Evolutionary conservation across 64 coral and sea anemone genomes (phyloP).

Genomic region (Stylophora pistillata): DNA sequence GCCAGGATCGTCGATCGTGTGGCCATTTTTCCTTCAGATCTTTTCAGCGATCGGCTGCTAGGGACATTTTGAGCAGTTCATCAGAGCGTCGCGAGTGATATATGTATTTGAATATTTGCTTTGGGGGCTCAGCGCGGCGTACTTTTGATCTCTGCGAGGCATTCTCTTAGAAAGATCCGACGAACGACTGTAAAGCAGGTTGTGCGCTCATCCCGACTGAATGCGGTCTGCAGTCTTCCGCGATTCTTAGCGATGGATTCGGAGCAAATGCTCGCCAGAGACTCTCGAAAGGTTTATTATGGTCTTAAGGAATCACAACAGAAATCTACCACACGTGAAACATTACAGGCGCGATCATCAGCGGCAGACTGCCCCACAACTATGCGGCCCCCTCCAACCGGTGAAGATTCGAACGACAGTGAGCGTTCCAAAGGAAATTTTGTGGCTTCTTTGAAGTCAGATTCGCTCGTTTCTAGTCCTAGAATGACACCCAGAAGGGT

Average conservation of each 20-base stretch:
- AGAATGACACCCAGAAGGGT: constrained; percentile 75
- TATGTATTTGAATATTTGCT: constrained; percentile 99
- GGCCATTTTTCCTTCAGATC: constrained; percentile 1
- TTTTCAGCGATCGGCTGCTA: constrained; percentile 29
- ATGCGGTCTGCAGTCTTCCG: constrained; percentile 51
- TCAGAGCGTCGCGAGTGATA: constrained; percentile 89
- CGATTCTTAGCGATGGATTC: constrained; percentile 63
- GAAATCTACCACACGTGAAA: constrained; percentile 90
- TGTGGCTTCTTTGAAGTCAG: constrained; percentile 51
- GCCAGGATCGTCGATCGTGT: constrained; percentile 26
- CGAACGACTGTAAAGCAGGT: constrained; percentile 67
- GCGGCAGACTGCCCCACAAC: constrained; percentile 46
- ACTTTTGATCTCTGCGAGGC: constrained; percentile 95
- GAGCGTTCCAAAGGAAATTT: constrained; percentile 52
- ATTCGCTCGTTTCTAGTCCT: constrained; percentile 54
- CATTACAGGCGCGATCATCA: constrained; percentile 34
- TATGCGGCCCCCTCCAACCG: constrained; percentile 80
- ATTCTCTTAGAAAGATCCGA: constrained; percentile 84
- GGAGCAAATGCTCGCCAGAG: constrained; percentile 60
- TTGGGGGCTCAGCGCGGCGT: constrained; percentile 84
- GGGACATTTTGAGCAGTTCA: constrained; percentile 85
- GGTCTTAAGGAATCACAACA: constrained; percentile 62
- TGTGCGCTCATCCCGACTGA: constrained; percentile 63
- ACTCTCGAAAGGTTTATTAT: constrained; percentile 51
- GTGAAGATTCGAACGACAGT: constrained; percentile 88